Evolutionary conservation across 1,140 invertebrate species (phyloP), one percentile per base, ranked within the genome.

Genomic region (Leptopilina boulardi): DNA sequence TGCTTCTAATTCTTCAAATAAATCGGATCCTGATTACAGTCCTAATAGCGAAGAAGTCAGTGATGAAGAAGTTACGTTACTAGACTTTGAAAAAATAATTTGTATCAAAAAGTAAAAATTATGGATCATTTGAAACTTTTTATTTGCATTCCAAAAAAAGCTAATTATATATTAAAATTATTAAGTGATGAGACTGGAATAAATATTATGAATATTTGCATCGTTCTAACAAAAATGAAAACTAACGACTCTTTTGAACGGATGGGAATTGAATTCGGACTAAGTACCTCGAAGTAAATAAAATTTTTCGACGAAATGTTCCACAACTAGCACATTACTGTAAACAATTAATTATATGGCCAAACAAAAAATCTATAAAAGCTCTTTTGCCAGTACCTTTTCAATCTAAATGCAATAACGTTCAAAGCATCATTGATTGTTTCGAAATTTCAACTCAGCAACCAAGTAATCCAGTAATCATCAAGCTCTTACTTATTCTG

Each of bases 391-490:
- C 87, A 13, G 86, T 88, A 42, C 70, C 84, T 70, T 89, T 87
- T 77, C 78, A 83, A 71, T 79, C 74, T 73, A 82, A 79, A 47
- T 89, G 82, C 75, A 18, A 79, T 59, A 56, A 86, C 78, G 83
- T 86, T 0, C 81, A 76, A 70, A 79, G 77, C n/a, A 87, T 89
- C 13, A 88, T 90, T 56, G 86, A 90, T 78, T 88, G 84, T 79
- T 87, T 90, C 30, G 86, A 90, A 85, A 89, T 90, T 77, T 47
- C 86, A 71, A 87, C 87, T 44, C 78, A 85, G 73, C 86, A 89
- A 76, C 87, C 87, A 0, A 47, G 44, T 47, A 47, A 47, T 47
- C 44, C 44, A 47, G 13, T 47, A n/a, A n/a, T 4, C 44, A 47
- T 15, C 44, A 47, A 47, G 44, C 44, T 47, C 44, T 47, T n/a